Evolutionary conservation across 2,113 vertebrate genomes (phyloP), one percentile per base, ranked within the genome.

Genomic region (Fulica atra): DNA sequence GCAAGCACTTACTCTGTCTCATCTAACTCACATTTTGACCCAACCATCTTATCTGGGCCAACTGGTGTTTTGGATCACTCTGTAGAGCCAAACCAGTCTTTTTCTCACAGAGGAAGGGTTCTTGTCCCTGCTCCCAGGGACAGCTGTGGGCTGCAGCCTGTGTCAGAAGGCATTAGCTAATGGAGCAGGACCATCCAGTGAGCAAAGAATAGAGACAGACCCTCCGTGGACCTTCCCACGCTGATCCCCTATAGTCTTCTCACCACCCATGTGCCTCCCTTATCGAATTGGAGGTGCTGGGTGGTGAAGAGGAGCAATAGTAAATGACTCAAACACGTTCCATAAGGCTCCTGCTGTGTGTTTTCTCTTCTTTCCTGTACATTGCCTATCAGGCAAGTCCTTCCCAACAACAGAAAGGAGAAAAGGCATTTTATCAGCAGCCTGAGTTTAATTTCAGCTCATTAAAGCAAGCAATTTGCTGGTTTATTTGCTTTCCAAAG

Each of bases 381-480:
- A 6, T 11, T 95, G 87, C 72, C 93, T 79, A 86, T 96, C 89
- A 94, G 73, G 71, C 8, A 16, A 92, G 79, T 92, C 95, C 93
- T 95, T 89, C 84, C 87, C 69, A 87, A 89, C 65, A 93, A 90
- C 87, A 92, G 77, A 96, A 94, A 96, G 86, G 65, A 94, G 89
- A 96, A 95, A 97, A 84, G 64, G 86, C 82, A 90, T 97, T 96
- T 97, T 96, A 96, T 95, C 91, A 97, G 92, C 89, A 90, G 91
- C 95, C 78, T 0, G 5, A 94, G 95, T 96, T 97, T 96, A 97
- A 97, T 97, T 97, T 97, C 93, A 87, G 86, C 85, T 97, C 95
- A 97, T 97, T 97, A 97, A 96, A 97, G 95, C 95, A 95, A 92
- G 96, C 96, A 97, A 97, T 97, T 97, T 97, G 88, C 93, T 92